Conservation (phyloP, 2,113 vertebrate species). For the Gyps fulvus region DNA sequence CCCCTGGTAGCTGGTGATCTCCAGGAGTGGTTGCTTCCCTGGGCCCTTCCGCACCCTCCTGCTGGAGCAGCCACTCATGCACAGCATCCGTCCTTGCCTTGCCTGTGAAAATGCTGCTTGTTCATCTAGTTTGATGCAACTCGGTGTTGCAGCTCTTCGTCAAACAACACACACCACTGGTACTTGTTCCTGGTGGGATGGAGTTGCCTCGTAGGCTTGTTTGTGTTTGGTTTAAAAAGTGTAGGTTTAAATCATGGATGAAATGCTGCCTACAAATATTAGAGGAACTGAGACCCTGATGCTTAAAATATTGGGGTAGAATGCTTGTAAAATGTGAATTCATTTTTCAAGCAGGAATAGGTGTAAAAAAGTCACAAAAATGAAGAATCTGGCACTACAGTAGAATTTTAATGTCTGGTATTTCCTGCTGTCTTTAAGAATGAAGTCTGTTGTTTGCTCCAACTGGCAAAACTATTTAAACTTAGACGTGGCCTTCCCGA, state of each 20-base stretch:
- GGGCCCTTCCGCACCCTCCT: background rate
- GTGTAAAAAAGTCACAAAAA: background rate
- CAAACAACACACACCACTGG: rapidly evolving
- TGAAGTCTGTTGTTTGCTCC: background rate
- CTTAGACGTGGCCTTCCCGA: background rate
- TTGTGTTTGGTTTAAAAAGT: background rate
- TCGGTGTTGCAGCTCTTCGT: rapidly evolving
- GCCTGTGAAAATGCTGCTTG: background rate
- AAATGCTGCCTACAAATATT: background rate
- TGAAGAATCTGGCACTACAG: background rate
- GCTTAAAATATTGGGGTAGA: background rate
- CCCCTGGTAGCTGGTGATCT: background rate
- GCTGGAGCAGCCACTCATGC: background rate
- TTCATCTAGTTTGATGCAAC: background rate
- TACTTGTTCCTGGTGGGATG: background rate
- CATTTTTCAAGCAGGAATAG: background rate
- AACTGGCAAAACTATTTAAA: background rate
- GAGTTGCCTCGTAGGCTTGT: background rate
- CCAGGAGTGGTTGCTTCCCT: background rate
- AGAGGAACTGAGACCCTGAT: background rate
- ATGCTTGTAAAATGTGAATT: background rate
- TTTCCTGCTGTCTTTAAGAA: background rate
- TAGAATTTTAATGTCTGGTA: background rate
- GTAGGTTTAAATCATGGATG: background rate
- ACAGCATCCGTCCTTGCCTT: background rate